phyloP scores from a whole-genome alignment of 1,140 invertebrate species.

The Aphelinus atriplicis region DNA sequence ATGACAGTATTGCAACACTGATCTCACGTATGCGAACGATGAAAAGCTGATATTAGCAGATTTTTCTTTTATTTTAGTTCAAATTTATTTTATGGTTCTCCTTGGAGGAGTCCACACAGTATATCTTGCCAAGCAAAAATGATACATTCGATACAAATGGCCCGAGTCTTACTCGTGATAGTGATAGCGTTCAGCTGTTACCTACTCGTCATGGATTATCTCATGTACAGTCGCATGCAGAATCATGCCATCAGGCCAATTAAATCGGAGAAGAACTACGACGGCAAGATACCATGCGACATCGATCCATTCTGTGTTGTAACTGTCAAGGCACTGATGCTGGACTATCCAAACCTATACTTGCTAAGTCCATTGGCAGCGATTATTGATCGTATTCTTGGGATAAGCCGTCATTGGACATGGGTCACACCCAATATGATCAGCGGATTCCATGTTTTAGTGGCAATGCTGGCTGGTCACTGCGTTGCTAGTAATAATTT shows the following conservation, averaged over 20 bases:
- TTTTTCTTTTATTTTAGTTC: too few relatives aligned
- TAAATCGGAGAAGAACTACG: conserved; percentile 44
- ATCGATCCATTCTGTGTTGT: conserved; percentile 79
- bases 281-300: conserved; percentile 71
- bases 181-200: conserved; percentile 64
- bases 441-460: conserved; percentile 77
- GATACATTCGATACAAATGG: conserved; percentile 19
- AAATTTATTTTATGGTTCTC: too few relatives aligned
- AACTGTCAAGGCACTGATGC: conserved; percentile 78
- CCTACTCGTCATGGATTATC: conserved; percentile 71
- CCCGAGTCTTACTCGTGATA: conserved; percentile 26
- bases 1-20: too few relatives aligned
- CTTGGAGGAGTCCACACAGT: too few relatives aligned
- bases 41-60: too few relatives aligned
- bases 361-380: conserved; percentile 77
- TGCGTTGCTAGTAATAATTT: conserved; percentile 76
- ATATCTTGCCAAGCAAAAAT: conserved; percentile 5
- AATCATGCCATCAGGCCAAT: conserved; percentile 64
- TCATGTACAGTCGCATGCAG: conserved; percentile 70
- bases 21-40: too few relatives aligned
- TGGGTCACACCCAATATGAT: conserved; percentile 83
- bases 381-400: conserved; percentile 71
- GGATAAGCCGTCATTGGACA: conserved; percentile 69
- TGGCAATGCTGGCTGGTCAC: conserved; percentile 76
- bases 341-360: conserved; percentile 82